Base-by-base conservation (phyloP, 2,797 vertebrate genomes). In the Chelidonichthys spinosus region DNA sequence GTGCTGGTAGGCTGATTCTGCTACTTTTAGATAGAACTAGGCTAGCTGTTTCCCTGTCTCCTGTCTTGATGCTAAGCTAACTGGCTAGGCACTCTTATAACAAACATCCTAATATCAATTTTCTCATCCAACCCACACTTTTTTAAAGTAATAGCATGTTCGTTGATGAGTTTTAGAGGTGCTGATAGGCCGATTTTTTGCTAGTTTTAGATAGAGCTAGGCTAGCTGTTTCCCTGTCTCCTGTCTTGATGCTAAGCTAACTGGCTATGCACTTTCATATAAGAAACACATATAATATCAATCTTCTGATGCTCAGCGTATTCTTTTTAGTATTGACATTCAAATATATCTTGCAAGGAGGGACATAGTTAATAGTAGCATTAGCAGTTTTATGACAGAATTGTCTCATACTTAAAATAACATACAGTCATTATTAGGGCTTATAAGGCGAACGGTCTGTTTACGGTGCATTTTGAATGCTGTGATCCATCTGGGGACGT, bases 401-500 rank as follows among this genome's bases (percentile, higher is more conserved):
- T 14, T n/a, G 25, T 62, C 50, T 44, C 8, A 62, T 2, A 4
- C 9, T 35, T 7, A 18, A 9, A 44, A 11, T 2, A 4, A 42
- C 53, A n/a, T 2, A 7, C 3, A 54, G 11, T 33, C 5, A n/a
- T 37, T 17, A 61, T 36, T 36, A 3, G 40, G 66, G 42, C 25
- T 68, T 67, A 78, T 66, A 36, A 63, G 69, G 58, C 11, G 4
- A 66, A 69, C 54, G 7, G 17, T 53, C 39, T 74, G 56, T 76
- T 84, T 76, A 62, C 58, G 63, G 67, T 50, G 47, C 46, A 61
- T 54, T 56, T 72, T 70, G 36, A 71, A 76, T 63, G 69, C 75
- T 61, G 49, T 43, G 64, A 71, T 74, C 81, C 71, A 85, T 83
- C 63, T 72, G 63, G 63, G 78, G 67, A 59, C 42, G 2, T 76